Conservation (phyloP, 1,140 invertebrate genomes). For the Sitodiplosis mosellana region DNA sequence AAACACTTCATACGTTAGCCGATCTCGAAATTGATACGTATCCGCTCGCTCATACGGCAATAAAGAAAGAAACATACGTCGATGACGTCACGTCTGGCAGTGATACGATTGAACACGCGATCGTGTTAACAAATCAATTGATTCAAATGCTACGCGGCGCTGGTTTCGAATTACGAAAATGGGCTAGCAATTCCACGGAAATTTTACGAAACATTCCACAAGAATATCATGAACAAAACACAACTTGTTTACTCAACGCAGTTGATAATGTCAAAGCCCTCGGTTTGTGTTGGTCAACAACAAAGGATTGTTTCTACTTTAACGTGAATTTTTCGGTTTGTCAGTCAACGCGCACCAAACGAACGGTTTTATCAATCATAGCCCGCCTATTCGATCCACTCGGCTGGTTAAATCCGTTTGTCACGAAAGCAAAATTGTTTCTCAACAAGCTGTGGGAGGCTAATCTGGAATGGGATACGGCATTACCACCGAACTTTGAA, state of each 20-base stretch:
- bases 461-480: conserved; percentile 1
- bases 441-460: conserved; percentile 19
- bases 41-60: no score
- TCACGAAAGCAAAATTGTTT: conserved; percentile 19
- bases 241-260: background rate
- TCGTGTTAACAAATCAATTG: background rate
- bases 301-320: conserved; percentile 8
- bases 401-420: conserved; percentile 19
- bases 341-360: conserved; percentile 8
- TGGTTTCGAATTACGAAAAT: conserved; percentile 2
- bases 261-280: conserved; percentile 5
- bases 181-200: background rate
- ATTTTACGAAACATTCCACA: background rate
- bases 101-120: background rate
- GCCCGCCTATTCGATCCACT: conserved; percentile 19
- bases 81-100: no score
- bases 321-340: background rate
- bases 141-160: background rate
- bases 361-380: conserved; percentile 13
- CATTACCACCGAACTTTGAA: background rate
- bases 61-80: no score
- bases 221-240: background rate
- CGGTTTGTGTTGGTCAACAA: conserved; percentile 11
- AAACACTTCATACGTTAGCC: no score
- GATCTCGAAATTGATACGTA: no score